phyloP scores from a whole-genome alignment of 2,888 invertebrate genomes.

The Drosophila diplacantha region DNA sequence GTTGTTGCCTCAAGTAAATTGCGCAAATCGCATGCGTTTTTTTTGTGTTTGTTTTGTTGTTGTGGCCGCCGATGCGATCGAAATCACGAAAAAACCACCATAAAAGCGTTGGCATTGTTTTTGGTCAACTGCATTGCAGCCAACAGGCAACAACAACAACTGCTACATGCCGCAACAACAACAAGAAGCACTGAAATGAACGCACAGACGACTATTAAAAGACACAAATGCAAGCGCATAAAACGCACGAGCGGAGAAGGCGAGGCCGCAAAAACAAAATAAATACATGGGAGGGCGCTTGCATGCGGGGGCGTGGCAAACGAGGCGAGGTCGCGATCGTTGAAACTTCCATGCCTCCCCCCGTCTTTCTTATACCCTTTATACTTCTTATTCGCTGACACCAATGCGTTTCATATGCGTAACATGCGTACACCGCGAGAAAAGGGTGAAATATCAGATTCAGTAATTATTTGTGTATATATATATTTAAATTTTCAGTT shows the following conservation, averaged over 20 bases:
- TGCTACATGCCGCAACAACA: constrained; percentile 11
- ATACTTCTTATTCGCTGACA: neutral
- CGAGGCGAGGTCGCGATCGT: constrained; percentile 18
- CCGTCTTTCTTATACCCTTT: neutral
- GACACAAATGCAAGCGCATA: constrained; percentile 40
- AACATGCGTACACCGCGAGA: neutral
- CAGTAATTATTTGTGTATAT: neutral
- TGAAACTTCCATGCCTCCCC: constrained; percentile 5
- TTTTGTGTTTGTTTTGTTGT: constrained; percentile 17
- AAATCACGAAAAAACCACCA: constrained; percentile 51
- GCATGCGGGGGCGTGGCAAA: constrained; percentile 20
- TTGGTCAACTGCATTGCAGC: constrained; percentile 66
- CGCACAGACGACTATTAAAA: constrained; percentile 48
- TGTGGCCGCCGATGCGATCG: constrained; percentile 52
- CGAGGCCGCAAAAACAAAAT: constrained; percentile 17
- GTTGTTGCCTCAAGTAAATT: constrained; percentile 38
- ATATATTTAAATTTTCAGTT: neutral
- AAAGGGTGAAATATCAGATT: neutral
- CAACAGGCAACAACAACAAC: constrained; percentile 11
- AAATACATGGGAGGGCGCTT: constrained; percentile 13
- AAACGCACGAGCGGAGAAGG: constrained; percentile 24
- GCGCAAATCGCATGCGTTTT: constrained; percentile 27
- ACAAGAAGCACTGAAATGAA: constrained; percentile 4
- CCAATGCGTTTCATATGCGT: constrained; percentile 1
- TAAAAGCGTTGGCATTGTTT: constrained; percentile 66